Evolutionary conservation across 1,140 invertebrate genomes (phyloP).

Genomic region (Chironomus striatipennis): DNA sequence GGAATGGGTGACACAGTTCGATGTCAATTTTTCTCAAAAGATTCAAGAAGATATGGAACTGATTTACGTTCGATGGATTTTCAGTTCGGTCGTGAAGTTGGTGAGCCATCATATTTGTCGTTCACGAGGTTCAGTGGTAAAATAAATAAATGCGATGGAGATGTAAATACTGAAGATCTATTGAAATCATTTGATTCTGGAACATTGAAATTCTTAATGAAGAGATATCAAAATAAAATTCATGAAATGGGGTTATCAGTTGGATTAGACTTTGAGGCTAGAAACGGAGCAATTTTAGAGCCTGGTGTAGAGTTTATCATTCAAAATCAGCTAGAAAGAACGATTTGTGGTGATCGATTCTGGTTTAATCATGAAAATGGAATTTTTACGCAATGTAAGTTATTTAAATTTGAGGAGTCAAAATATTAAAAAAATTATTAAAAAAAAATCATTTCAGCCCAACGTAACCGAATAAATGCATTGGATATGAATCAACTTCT

Average conservation of each 20-base stretch:
- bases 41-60: neutral
- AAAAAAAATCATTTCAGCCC: neutral
- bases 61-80: neutral
- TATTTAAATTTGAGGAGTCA: neutral
- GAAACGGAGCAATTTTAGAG: neutral
- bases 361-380: constrained; percentile 11
- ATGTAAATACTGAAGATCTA: neutral
- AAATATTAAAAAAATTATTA: neutral
- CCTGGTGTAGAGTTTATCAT: neutral
- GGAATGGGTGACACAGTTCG: neutral
- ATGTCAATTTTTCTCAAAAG: neutral
- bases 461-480: neutral
- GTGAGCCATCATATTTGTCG: neutral
- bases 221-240: neutral
- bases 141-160: neutral
- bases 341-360: constrained; percentile 23
- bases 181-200: neutral
- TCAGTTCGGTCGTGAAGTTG: neutral
- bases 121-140: neutral
- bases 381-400: neutral
- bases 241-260: neutral
- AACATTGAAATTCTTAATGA: neutral
- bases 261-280: neutral
- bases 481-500: neutral
- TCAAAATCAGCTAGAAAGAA: neutral